These are phyloP conservation scores for Clarias platycephalus DNA, from an alignment of 2,797 vertebrate species.

Conservation along the genomic window DNA sequence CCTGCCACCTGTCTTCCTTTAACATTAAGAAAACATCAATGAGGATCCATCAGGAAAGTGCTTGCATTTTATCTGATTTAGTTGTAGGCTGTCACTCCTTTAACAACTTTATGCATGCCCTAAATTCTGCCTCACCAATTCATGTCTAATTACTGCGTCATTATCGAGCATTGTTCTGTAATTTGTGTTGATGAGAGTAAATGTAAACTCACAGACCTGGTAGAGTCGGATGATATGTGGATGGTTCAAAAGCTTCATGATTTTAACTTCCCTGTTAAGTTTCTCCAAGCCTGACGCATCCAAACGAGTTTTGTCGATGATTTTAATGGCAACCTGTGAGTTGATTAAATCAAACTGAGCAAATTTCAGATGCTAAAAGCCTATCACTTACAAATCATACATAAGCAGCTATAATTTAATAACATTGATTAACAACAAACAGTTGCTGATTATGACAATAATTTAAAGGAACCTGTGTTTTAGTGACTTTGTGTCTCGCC, in stretches of 20 bases:
- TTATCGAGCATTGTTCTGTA: neutral
- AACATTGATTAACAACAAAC: neutral
- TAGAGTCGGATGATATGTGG: conserved; percentile 59
- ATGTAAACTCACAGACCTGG: conserved; percentile 72
- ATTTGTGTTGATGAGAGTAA: neutral
- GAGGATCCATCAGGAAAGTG: neutral
- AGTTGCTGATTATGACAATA: neutral
- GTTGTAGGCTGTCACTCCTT: neutral
- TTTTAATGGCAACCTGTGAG: conserved; percentile 84
- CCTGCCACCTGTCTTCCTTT: too few species aligned
- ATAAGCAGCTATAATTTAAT: neutral
- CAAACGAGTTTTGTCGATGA: conserved; percentile 83
- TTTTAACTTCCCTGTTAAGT: conserved; percentile 83
- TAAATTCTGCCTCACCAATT: neutral
- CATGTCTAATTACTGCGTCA: too few species aligned
- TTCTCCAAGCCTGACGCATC: conserved; percentile 80
- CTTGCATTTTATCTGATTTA: neutral
- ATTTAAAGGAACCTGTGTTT: conserved; percentile 74
- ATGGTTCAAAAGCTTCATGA: conserved; percentile 84
- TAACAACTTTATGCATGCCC: neutral
- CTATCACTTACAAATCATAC: neutral
- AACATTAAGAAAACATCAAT: neutral
- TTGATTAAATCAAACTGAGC: neutral
- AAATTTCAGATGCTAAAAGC: neutral
- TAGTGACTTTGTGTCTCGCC: conserved; percentile 82